These are phyloP conservation scores for Macrotus californicus DNA, from an alignment of 2,113 vertebrate genomes.

Conservation along the genomic window DNA sequence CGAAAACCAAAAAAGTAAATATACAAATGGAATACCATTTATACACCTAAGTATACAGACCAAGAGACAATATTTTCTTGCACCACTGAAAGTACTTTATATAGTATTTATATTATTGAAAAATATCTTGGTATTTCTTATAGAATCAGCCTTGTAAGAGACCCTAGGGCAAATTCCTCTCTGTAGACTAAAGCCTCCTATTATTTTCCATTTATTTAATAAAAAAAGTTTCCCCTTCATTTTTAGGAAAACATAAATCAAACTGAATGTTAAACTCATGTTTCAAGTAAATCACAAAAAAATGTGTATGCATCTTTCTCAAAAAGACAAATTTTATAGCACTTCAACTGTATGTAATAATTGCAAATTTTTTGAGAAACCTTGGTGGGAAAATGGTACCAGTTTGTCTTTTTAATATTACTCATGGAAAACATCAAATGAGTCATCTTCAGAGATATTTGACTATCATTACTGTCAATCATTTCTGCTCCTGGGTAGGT, in stretches of 20 bases:
- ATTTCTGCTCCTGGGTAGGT: neutral
- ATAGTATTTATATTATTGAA: neutral
- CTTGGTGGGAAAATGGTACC: neutral
- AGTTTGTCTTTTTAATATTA: neutral
- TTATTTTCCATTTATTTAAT: neutral
- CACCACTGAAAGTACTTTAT: neutral
- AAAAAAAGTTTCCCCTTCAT: neutral
- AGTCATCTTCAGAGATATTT: neutral
- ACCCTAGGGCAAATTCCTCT: neutral
- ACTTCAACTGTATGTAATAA: neutral
- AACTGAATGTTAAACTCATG: neutral
- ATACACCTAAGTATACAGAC: neutral
- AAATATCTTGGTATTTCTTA: neutral
- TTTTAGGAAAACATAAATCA: neutral
- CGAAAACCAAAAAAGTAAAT: neutral
- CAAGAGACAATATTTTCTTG: constrained; percentile 4
- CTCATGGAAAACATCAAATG: neutral
- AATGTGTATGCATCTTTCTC: neutral
- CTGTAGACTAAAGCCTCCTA: neutral
- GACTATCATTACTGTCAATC: neutral
- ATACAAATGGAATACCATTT: neutral
- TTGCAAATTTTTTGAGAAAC: neutral
- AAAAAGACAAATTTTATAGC: neutral
- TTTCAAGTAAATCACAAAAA: constrained; percentile 22
- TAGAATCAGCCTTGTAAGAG: neutral